A percentile compares a stretch with the other conserved stretches of the same genome.
Conservation (phyloP, 2,113 vertebrate genomes). For the Zootoca vivipara region DNA sequence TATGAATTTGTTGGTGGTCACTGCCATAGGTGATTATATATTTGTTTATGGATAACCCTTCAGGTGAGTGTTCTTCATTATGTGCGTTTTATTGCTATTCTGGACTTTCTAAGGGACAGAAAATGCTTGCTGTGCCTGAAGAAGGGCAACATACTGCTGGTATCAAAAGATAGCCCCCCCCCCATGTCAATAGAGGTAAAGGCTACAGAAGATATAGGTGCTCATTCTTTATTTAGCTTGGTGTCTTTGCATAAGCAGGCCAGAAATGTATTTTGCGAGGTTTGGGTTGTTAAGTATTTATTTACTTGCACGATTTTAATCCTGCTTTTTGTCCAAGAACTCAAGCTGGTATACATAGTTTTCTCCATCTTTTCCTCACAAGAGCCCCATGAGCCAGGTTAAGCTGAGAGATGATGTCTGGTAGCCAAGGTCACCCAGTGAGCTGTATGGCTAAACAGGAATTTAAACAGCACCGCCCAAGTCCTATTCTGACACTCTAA, state of each 20-base stretch:
- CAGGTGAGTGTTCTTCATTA: constrained; percentile 27
- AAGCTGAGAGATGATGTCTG: not conserved
- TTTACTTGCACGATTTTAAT: not conserved
- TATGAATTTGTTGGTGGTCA: constrained; percentile 61
- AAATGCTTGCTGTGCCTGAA: constrained; percentile 32
- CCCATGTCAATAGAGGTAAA: constrained; percentile 42
- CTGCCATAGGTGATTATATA: constrained; percentile 45
- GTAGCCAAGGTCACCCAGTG: not conserved
- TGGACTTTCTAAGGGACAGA: constrained; percentile 36
- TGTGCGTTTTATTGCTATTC: constrained; percentile 34
- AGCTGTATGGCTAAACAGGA: not conserved
- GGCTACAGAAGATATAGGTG: constrained; percentile 41
- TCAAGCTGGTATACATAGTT: not conserved
- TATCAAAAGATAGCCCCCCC: constrained; percentile 27
- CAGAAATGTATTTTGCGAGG: not conserved
- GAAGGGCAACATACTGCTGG: not conserved
- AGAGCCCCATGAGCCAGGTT: not conserved
- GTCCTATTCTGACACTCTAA: not conserved
- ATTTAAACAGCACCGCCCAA: not conserved
- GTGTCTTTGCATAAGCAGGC: not conserved
- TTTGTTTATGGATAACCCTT: constrained; percentile 55
- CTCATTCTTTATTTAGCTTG: not conserved
- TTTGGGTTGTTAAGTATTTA: not conserved
- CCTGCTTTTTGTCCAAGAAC: not conserved
- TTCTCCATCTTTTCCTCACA: not conserved